A percentile compares a stretch with the other conserved stretches of the same genome.
phyloP scores from a whole-genome alignment of 2,797 vertebrate species.

The Thalassophryne amazonica region DNA sequence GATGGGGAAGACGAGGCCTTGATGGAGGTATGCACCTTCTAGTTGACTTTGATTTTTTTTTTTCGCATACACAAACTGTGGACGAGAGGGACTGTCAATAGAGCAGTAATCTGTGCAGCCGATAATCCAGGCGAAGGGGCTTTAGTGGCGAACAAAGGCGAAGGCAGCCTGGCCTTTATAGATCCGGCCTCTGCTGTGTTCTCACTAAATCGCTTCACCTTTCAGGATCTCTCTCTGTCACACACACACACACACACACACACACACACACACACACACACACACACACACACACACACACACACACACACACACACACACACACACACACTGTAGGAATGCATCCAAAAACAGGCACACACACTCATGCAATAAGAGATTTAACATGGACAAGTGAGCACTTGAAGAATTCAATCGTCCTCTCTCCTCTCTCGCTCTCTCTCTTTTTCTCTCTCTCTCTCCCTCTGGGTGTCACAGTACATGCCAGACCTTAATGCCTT shows the following conservation, averaged over 20 bases:
- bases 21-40: too few relatives aligned
- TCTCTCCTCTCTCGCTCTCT: slow-evolving; percentile 21
- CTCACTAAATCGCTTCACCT: slow-evolving; percentile 63
- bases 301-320: not conserved
- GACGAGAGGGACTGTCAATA: slow-evolving; percentile 47
- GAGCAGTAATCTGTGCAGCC: slow-evolving; percentile 69
- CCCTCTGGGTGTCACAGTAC: slow-evolving; percentile 67
- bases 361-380: slow-evolving; percentile 31
- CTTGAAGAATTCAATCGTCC: slow-evolving; percentile 69
- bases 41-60: too few relatives aligned
- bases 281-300: not conserved
- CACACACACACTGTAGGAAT: slow-evolving; percentile 35
- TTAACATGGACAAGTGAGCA: slow-evolving; percentile 65
- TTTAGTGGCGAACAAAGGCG: slow-evolving; percentile 68
- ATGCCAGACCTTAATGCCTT: slow-evolving; percentile 69
- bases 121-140: slow-evolving; percentile 62
- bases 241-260: slow-evolving; percentile 8
- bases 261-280: slow-evolving; percentile 1
- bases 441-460: slow-evolving; percentile 28
- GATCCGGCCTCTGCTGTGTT: slow-evolving; percentile 68
- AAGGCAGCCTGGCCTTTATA: slow-evolving; percentile 66
- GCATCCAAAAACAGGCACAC: slow-evolving; percentile 18
- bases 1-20: too few relatives aligned
- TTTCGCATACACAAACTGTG: not conserved
- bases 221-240: slow-evolving; percentile 18